phyloP scores from a whole-genome alignment of 2,113 vertebrate species.

The Alectura lathami region DNA sequence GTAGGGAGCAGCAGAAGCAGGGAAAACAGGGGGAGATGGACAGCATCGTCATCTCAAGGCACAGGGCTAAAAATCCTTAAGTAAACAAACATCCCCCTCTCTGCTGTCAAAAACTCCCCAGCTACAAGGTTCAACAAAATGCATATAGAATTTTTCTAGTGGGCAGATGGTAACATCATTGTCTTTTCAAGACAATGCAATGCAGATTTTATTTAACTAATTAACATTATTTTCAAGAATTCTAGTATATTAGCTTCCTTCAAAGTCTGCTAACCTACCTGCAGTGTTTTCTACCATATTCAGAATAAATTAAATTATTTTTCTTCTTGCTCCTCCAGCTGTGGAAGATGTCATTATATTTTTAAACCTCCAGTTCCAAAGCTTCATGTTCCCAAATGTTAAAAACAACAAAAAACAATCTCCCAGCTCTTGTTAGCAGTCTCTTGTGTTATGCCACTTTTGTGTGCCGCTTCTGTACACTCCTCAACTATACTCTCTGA shows the following conservation, averaged over 20 bases:
- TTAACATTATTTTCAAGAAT: neutral
- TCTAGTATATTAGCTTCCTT: neutral
- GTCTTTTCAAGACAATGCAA: neutral
- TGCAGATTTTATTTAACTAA: neutral
- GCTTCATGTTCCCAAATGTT: neutral
- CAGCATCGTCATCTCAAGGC: neutral
- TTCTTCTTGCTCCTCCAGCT: neutral
- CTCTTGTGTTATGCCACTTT: neutral
- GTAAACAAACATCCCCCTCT: neutral
- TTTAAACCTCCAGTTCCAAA: neutral
- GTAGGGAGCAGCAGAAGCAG: neutral
- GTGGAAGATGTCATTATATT: neutral
- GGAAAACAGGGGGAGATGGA: neutral
- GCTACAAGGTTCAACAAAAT: neutral
- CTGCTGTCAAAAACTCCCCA: neutral
- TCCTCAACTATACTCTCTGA: neutral
- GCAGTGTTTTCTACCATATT: neutral
- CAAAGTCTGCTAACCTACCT: neutral
- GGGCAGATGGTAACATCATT: neutral
- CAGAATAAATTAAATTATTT: neutral
- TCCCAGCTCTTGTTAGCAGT: neutral
- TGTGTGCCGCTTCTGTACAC: neutral
- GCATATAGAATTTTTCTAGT: neutral
- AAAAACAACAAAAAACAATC: neutral
- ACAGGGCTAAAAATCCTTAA: neutral